Conservation (phyloP, 2,797 vertebrate species). For the Tauraco hartlaubi region DNA sequence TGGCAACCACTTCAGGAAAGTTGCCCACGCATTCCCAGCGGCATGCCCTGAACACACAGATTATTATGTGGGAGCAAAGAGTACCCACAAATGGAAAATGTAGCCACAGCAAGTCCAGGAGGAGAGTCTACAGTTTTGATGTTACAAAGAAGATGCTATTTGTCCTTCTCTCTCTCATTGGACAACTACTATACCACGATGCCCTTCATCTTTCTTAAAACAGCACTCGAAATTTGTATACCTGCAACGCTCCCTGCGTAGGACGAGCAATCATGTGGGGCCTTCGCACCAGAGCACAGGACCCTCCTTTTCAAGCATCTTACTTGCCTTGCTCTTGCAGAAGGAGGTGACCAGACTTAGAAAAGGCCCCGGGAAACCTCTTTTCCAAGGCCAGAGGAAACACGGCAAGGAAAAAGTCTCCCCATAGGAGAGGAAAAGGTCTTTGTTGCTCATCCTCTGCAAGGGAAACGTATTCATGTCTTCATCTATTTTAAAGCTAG, state of each 20-base stretch:
- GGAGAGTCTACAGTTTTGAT: not conserved
- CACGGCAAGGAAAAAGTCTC: not conserved
- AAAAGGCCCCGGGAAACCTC: not conserved
- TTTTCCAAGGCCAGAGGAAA: not conserved
- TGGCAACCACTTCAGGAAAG: not conserved
- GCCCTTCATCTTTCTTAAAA: not conserved
- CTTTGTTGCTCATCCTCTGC: not conserved
- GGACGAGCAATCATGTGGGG: not conserved
- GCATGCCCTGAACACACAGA: not conserved
- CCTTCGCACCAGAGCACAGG: not conserved
- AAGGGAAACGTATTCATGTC: not conserved
- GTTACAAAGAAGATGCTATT: not conserved
- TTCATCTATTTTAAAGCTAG: not conserved
- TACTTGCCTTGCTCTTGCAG: not conserved
- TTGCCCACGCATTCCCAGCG: not conserved
- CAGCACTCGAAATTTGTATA: not conserved
- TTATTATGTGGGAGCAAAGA: not conserved
- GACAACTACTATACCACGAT: fast-evolving
- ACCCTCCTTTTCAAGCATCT: not conserved
- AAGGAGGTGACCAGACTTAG: not conserved
- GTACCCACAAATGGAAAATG: not conserved
- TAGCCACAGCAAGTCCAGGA: not conserved
- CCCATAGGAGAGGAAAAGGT: not conserved
- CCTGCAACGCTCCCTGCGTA: not conserved
- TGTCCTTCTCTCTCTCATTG: not conserved